phyloP scores from a whole-genome alignment of 30 jellyfish, hydroid and myxozoan genomes.

The Aurelia sp. region DNA sequence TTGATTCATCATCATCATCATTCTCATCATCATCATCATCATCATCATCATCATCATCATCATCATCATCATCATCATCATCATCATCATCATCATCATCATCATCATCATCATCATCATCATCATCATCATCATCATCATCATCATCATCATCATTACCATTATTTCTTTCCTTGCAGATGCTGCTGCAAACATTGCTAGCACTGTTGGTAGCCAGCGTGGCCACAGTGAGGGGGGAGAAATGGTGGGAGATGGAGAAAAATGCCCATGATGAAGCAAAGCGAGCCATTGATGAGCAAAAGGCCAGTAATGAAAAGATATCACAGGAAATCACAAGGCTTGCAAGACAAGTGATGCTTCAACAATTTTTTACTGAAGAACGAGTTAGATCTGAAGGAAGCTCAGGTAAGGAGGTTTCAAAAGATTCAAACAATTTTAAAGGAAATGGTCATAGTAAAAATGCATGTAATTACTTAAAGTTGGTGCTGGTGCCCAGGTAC shows the following conservation, averaged over 20 bases:
- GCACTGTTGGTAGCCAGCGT: background rate
- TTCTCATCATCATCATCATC: too few species aligned
- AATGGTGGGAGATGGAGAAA: slow-evolving; percentile 1
- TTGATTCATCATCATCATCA: too few species aligned
- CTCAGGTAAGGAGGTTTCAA: slow-evolving; percentile 52
- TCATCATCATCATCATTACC: background rate
- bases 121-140: background rate
- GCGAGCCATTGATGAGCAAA: slow-evolving; percentile 53
- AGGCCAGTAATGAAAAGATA: slow-evolving; percentile 37
- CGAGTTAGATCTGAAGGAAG: slow-evolving; percentile 91
- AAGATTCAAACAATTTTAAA: background rate
- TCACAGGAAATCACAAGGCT: slow-evolving; percentile 43
- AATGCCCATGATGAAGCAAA: slow-evolving; percentile 12
- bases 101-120: too few species aligned
- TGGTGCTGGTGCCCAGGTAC: too few species aligned
- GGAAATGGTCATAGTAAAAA: background rate
- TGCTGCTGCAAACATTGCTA: slow-evolving; percentile 12
- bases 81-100: too few species aligned
- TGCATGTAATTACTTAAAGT: too few species aligned
- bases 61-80: too few species aligned
- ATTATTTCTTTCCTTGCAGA: slow-evolving; percentile 19
- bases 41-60: too few species aligned
- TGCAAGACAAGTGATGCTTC: slow-evolving; percentile 89
- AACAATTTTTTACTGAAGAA: slow-evolving; percentile 86
- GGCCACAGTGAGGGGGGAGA: background rate